Evolutionary conservation across 2,797 vertebrate species (phyloP), one percentile per base, ranked within the genome.

Genomic region (Antrozous pallidus): DNA sequence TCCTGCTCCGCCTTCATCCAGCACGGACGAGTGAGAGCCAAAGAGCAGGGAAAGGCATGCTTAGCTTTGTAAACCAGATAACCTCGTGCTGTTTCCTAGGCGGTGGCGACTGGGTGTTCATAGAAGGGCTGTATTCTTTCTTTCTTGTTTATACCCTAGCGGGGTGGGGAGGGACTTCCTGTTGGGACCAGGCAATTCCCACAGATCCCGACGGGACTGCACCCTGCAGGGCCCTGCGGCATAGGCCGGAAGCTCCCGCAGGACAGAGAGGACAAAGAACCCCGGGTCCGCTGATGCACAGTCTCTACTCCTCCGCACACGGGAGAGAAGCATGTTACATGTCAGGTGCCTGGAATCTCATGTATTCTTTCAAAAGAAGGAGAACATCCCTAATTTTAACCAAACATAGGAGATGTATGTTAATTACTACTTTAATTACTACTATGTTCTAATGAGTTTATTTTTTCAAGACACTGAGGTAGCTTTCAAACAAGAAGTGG

Each of bases 401-500:
- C 93, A 96, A 97, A 97, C 74, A 91, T 81, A 95, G 81, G 47
- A 93, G 95, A 93, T 97, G 88, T 88, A 93, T 96, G 95, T 69
- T 88, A 94, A 91, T 96, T 94, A 94, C 88, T 83, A 63, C 80
- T 96, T 96, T 95, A 97, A 96, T 96, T 96, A 96, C 95, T 96
- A 95, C 85, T 95, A 70, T 89, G 89, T 94, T 93, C 85, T 49
- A 96, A 96, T 75, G 87, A 94, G 94, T 79, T 95, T 49, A 1
- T 49, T 65, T 18, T 67, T 67, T 36, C 5, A 33, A 95, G 85
- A 96, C 65, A 96, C 51, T 18, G 88, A 95, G 96, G 90, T 70
- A 73, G 78, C 84, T 97, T 97, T 54, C 75, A 94, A 61, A 95
- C 81, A 91, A 95, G 45, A 96, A 93, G 65, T 12, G 38, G 11